Percentiles rank a stretch among this genome's conserved stretches.
Evolutionary conservation across 2,113 vertebrate species (phyloP).

Genomic region (Orthonyx spaldingii): DNA sequence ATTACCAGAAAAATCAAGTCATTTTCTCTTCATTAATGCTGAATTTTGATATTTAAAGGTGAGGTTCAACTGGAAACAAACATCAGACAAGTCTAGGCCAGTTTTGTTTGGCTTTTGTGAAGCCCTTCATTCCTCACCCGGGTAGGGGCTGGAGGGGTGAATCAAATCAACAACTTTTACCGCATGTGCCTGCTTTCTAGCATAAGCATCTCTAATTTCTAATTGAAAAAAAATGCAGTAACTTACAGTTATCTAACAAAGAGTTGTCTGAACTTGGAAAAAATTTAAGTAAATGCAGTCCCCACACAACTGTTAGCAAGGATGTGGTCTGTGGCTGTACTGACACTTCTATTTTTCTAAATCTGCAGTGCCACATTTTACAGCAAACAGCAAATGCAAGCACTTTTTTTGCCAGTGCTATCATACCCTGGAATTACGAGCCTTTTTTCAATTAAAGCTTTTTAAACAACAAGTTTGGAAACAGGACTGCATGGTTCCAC

Average conservation of each 20-base stretch:
- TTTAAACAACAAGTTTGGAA: conserved; percentile 6
- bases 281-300: background rate
- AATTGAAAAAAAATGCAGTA: background rate
- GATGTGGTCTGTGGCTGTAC: conserved; percentile 72
- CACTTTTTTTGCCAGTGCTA: conserved; percentile 25
- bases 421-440: background rate
- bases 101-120: background rate
- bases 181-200: background rate
- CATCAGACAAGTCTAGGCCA: background rate
- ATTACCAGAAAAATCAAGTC: background rate
- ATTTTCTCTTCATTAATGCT: background rate
- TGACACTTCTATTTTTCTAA: conserved; percentile 25
- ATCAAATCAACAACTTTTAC: background rate
- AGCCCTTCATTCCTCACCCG: background rate
- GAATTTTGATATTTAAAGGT: background rate
- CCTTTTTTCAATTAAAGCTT: conserved; percentile 55
- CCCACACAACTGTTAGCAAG: conserved; percentile 9
- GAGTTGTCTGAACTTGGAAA: background rate
- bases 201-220: background rate
- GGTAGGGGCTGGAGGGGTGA: accelerated
- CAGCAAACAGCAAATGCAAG: conserved; percentile 49
- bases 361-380: conserved; percentile 3
- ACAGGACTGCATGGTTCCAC: background rate
- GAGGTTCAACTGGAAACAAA: background rate
- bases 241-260: background rate